Conservation (phyloP, 2,888 invertebrate species). For the Erebia ligea region DNA sequence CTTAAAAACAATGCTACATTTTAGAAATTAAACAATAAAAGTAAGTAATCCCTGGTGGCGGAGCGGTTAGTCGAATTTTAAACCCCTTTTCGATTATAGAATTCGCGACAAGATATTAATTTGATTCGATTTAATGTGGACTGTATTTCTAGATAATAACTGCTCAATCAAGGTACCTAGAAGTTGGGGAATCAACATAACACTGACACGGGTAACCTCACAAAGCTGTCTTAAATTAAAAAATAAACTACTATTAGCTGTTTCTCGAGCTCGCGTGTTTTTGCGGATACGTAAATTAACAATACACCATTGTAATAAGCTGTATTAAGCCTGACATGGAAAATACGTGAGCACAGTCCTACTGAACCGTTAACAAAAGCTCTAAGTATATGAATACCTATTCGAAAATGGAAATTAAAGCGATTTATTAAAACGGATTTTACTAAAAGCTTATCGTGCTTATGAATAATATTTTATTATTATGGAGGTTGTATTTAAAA, state of each 20-base stretch:
- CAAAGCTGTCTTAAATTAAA: too few relatives aligned
- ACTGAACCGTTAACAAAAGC: background rate
- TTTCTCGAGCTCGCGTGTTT: background rate
- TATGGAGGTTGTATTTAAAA: background rate
- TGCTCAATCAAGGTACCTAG: too few relatives aligned
- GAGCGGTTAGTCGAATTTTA: too few relatives aligned
- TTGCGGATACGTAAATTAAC: background rate
- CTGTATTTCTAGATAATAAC: too few relatives aligned
- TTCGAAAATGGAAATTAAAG: slow-evolving; percentile 1
- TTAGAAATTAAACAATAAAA: too few relatives aligned
- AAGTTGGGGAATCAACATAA: too few relatives aligned
- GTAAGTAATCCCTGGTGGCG: too few relatives aligned
- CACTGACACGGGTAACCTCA: too few relatives aligned
- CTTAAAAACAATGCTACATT: too few relatives aligned
- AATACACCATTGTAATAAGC: background rate
- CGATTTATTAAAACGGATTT: background rate
- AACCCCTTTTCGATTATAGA: too few relatives aligned
- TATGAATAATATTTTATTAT: slow-evolving; percentile 10
- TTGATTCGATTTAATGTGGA: too few relatives aligned
- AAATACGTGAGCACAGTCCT: background rate
- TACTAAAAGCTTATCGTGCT: slow-evolving; percentile 7
- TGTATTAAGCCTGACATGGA: background rate
- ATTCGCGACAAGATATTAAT: too few relatives aligned
- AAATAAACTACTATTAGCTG: background rate
- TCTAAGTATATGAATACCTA: background rate